Evolutionary conservation across 2,888 invertebrate species (phyloP).

Genomic region (Bembecia ichneumoniformis): DNA sequence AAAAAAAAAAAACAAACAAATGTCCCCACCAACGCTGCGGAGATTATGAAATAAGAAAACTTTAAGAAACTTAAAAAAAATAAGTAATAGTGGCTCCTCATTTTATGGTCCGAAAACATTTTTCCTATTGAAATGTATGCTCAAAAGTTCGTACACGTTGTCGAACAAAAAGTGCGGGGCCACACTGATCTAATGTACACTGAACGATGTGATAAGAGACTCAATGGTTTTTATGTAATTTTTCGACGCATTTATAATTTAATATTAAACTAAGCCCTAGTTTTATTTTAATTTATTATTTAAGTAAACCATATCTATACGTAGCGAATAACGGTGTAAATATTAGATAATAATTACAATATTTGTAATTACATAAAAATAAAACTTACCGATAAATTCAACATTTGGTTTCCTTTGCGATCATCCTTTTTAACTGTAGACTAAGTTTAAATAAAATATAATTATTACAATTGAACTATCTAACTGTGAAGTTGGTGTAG

Average conservation of each 20-base stretch:
- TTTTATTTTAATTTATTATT: slow-evolving; percentile 39
- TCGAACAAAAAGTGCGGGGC: neutral
- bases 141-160: neutral
- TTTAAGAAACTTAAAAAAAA: neutral
- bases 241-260: slow-evolving; percentile 55
- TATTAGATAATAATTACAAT: slow-evolving; percentile 59
- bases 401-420: neutral
- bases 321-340: slow-evolving; percentile 54
- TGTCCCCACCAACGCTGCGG: slow-evolving; percentile 36
- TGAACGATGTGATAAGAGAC: slow-evolving; percentile 61
- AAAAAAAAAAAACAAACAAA: slow-evolving; percentile 15
- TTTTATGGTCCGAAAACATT: too few relatives aligned
- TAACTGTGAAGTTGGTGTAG: too few relatives aligned
- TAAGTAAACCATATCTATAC: slow-evolving; percentile 49
- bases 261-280: slow-evolving; percentile 26
- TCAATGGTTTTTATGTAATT: slow-evolving; percentile 48
- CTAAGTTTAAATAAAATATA: neutral
- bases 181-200: slow-evolving; percentile 41
- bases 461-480: too few relatives aligned
- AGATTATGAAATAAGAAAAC: neutral
- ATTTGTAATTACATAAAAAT: slow-evolving; percentile 61
- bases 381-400: slow-evolving; percentile 2
- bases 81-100: neutral
- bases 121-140: too few relatives aligned
- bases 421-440: neutral